phyloP scores from a whole-genome alignment of 2,113 vertebrate genomes.

The Stegostoma tigrinum region DNA sequence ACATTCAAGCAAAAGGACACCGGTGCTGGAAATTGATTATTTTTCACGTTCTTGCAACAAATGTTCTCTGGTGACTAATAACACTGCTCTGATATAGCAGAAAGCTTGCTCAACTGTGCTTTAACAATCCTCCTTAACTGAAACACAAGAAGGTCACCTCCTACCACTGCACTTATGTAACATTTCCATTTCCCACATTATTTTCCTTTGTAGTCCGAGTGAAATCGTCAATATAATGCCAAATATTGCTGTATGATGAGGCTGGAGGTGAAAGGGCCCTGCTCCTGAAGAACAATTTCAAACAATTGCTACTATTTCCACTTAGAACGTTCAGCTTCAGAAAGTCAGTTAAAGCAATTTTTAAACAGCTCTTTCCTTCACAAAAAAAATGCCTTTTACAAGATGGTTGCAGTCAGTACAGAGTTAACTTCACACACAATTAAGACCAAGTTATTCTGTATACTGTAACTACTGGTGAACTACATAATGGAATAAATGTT shows the following conservation, averaged over 20 bases:
- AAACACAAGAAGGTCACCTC: neutral
- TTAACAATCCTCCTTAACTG: neutral
- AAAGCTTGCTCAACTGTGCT: neutral
- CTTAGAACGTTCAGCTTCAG: neutral
- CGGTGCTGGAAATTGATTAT: neutral
- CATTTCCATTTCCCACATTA: neutral
- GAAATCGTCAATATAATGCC: neutral
- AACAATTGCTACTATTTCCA: neutral
- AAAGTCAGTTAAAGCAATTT: neutral
- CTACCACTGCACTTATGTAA: neutral
- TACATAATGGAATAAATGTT: slow-evolving; percentile 24
- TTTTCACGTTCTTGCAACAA: neutral
- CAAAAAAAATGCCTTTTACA: neutral
- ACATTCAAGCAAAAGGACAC: neutral
- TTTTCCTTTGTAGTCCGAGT: neutral
- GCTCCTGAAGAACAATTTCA: neutral
- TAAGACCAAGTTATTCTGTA: neutral
- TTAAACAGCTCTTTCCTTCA: neutral
- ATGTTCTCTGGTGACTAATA: neutral
- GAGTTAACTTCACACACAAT: neutral
- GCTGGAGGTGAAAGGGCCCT: neutral
- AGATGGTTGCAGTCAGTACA: neutral
- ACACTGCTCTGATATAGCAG: neutral
- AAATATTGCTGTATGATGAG: neutral
- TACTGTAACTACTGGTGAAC: neutral